Percentiles rank a stretch among this genome's conserved stretches.
These are phyloP conservation scores for Lacerta agilis DNA, from an alignment of 2,797 vertebrate genomes.

Conservation along the genomic window DNA sequence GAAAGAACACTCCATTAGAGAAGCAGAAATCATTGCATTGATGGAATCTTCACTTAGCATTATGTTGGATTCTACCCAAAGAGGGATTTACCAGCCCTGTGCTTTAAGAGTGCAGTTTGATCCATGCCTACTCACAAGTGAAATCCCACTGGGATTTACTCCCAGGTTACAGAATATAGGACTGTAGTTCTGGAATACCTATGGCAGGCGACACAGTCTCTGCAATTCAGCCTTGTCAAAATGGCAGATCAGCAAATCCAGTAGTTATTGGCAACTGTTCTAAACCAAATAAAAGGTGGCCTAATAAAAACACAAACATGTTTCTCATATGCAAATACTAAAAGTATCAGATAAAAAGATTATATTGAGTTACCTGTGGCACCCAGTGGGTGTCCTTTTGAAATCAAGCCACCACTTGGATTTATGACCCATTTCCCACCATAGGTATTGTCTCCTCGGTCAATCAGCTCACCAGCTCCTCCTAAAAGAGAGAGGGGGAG, in stretches of 20 bases:
- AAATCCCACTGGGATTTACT: neutral
- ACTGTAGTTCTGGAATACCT: neutral
- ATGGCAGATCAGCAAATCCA: neutral
- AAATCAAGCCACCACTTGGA: constrained; percentile 96
- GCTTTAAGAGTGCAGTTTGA: neutral
- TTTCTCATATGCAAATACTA: neutral
- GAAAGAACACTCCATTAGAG: no score
- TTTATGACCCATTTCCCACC: constrained; percentile 97
- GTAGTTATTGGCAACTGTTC: neutral
- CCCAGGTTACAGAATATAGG: neutral
- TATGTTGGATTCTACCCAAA: neutral
- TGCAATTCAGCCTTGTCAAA: neutral
- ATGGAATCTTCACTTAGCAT: no score
- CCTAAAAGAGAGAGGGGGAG: constrained; percentile 74
- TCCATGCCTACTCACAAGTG: neutral
- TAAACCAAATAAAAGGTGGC: neutral
- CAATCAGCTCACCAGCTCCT: constrained; percentile 89
- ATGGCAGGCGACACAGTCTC: neutral
- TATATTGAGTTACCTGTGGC: constrained; percentile 89
- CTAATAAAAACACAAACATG: neutral
- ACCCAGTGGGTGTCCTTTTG: constrained; percentile 96
- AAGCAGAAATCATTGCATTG: no score
- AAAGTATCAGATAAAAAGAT: neutral
- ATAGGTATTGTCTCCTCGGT: constrained; percentile 95
- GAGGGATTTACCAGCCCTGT: neutral